Evolutionary conservation across 2,888 invertebrate species (phyloP).

Genomic region (Odontocolon sp.): DNA sequence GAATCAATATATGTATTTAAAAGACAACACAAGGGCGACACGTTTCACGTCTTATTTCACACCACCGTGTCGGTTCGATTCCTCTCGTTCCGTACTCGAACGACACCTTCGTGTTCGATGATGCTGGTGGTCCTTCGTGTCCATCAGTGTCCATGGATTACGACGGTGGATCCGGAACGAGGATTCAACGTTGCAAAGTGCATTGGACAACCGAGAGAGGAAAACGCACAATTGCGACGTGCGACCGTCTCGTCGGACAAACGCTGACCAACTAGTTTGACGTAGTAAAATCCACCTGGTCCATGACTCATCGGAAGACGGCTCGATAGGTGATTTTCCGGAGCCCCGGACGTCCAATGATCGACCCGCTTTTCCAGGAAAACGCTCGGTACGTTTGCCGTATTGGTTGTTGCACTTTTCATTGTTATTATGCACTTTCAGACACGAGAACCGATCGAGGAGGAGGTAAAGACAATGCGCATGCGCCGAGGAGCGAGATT

Average conservation of each 20-base stretch:
- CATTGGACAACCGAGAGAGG: background rate
- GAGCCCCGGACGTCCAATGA: constrained; percentile 51
- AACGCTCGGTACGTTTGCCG: constrained; percentile 52
- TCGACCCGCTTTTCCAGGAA: constrained; percentile 47
- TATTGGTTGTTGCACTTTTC: constrained; percentile 55
- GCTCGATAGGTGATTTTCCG: constrained; percentile 59
- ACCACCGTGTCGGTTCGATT: constrained; percentile 70
- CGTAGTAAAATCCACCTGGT: constrained; percentile 41
- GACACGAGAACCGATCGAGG: background rate
- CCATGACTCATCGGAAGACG: constrained; percentile 46
- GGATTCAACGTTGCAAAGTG: background rate
- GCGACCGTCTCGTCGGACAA: constrained; percentile 47
- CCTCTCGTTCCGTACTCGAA: constrained; percentile 66
- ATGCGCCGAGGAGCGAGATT: no score
- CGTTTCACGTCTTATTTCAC: constrained; percentile 67
- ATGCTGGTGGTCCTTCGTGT: background rate
- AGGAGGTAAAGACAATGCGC: background rate
- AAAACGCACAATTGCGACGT: background rate
- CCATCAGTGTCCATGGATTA: constrained; percentile 1
- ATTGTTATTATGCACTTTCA: constrained; percentile 41
- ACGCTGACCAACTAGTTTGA: constrained; percentile 51
- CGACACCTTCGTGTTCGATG: background rate
- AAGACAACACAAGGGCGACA: constrained; percentile 72
- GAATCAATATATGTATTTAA: constrained; percentile 76
- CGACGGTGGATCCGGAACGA: constrained; percentile 5